Evolutionary conservation across 2,888 invertebrate genomes (phyloP).

Genomic region (Tigriopus californicus): DNA sequence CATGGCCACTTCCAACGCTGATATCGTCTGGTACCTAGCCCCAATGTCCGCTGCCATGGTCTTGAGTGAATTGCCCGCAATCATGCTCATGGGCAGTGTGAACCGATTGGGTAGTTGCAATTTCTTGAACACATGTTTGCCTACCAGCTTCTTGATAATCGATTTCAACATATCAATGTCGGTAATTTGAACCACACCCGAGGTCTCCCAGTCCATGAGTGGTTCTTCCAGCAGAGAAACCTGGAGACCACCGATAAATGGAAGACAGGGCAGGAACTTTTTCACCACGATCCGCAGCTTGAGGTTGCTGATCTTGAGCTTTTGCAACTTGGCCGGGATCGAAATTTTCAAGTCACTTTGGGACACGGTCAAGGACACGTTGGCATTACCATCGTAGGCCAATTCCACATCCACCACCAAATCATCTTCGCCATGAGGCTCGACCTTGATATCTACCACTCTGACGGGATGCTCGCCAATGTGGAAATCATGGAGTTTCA

Average conservation of each 20-base stretch:
- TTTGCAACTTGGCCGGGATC: neutral
- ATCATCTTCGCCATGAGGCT: neutral
- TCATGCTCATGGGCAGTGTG: too few species aligned
- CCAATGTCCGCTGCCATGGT: too few species aligned
- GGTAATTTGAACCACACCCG: neutral
- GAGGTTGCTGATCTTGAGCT: neutral
- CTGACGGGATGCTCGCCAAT: too few species aligned
- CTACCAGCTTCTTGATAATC: too few species aligned
- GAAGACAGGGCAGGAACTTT: neutral
- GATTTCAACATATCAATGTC: too few species aligned
- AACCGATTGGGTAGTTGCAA: too few species aligned
- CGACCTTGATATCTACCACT: too few species aligned
- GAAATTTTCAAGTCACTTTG: neutral
- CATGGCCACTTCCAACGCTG: too few species aligned
- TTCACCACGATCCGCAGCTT: neutral
- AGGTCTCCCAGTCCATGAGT: neutral
- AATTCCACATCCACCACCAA: neutral
- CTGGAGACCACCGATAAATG: neutral
- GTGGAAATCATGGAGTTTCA: too few species aligned
- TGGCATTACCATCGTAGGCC: constrained; percentile 2
- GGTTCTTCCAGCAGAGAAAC: neutral
- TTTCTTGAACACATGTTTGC: too few species aligned
- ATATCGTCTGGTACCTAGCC: too few species aligned
- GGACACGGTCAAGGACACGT: neutral
- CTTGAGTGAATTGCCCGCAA: too few species aligned